Conservation (phyloP, 2,888 invertebrate species). For the Thymelicus lineola region DNA sequence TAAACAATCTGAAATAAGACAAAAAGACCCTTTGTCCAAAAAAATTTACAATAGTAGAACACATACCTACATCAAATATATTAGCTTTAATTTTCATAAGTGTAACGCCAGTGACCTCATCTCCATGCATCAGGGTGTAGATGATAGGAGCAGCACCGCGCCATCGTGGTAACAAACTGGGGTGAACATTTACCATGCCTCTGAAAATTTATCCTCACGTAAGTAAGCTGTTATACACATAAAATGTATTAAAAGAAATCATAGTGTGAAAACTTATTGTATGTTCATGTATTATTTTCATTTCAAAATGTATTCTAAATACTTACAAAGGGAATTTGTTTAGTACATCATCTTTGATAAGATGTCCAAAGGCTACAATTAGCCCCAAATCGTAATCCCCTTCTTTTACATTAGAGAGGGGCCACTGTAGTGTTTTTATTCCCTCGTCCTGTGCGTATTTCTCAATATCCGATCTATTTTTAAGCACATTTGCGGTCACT, state of each 20-base stretch:
- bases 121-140: conserved; percentile 93
- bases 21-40: too few relatives aligned
- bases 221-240: too few relatives aligned
- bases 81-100: conserved; percentile 94
- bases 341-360: conserved; percentile 92
- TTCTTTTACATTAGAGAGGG: conserved; percentile 69
- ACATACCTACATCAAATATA: conserved; percentile 91
- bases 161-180: conserved; percentile 96
- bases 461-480: conserved; percentile 86
- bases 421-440: conserved; percentile 88
- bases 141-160: conserved; percentile 97
- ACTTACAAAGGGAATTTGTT: conserved; percentile 92
- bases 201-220: conserved; percentile 73
- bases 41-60: conserved; percentile 11
- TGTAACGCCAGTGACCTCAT: conserved; percentile 92
- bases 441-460: conserved; percentile 87
- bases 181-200: conserved; percentile 97
- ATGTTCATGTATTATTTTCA: too few relatives aligned
- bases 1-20: too few relatives aligned
- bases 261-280: too few relatives aligned
- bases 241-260: too few relatives aligned
- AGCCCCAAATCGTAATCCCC: conserved; percentile 92
- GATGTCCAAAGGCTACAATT: conserved; percentile 96
- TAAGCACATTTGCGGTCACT: conserved; percentile 88
- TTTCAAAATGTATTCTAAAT: not conserved